phyloP scores from a whole-genome alignment of 2,888 invertebrate genomes.

The Phragmatobia fuliginosa region DNA sequence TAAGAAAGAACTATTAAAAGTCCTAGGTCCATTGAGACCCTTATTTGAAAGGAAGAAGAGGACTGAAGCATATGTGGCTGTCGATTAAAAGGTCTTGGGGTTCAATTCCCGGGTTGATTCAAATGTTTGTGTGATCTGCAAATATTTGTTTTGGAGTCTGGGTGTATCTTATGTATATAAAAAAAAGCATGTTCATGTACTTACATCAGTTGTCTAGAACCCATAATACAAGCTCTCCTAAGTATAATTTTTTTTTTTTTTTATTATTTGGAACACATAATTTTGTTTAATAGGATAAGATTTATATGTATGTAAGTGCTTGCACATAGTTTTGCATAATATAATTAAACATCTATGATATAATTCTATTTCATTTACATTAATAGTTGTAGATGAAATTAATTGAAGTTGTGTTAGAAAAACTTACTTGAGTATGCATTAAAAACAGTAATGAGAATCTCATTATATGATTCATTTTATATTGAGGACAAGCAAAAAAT shows the following conservation, averaged over 20 bases:
- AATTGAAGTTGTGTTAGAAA: background rate
- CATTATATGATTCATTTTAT: background rate
- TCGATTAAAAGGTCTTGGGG: no score
- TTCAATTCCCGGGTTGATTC: no score
- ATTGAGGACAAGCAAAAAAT: background rate
- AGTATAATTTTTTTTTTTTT: no score
- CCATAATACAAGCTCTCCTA: no score
- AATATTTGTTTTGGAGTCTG: no score
- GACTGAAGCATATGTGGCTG: no score
- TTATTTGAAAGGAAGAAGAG: background rate
- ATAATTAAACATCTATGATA: background rate
- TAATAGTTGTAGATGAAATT: background rate
- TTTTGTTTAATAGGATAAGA: background rate
- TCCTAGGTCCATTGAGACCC: background rate
- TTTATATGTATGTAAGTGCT: background rate
- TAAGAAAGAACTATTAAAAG: background rate
- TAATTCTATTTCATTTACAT: background rate
- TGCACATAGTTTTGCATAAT: background rate
- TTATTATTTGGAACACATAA: background rate
- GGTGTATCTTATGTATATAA: no score
- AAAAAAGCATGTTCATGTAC: no score
- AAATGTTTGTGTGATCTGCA: no score
- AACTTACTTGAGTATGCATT: background rate
- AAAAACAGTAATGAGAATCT: background rate
- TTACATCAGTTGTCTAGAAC: no score